These are phyloP conservation scores for Rapana venosa DNA, from an alignment of 2,888 invertebrate species.

Conservation along the genomic window DNA sequence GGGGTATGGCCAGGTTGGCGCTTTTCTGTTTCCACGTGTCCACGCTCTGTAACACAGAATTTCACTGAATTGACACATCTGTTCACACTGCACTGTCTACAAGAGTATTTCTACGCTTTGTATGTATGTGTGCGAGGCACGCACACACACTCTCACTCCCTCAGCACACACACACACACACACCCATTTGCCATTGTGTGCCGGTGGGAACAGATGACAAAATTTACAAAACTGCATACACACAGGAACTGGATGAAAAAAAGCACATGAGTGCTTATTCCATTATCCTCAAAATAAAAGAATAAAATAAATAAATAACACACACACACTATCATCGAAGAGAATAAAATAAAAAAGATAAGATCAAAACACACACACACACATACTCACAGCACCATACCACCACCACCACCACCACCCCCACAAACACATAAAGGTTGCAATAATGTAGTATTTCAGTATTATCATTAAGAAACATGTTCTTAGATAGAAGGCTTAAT, in stretches of 20 bases:
- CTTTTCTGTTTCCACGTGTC: conserved; percentile 73
- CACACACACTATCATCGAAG: neutral
- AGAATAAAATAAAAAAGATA: no score
- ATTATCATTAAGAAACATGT: no score
- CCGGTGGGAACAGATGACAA: no score
- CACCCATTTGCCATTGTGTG: no score
- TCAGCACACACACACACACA: conserved; percentile 47
- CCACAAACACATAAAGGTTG: no score
- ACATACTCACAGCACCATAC: neutral
- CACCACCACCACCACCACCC: no score
- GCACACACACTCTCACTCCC: neutral
- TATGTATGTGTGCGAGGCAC: neutral
- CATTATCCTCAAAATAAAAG: no score
- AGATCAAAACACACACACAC: neutral
- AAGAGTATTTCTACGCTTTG: neutral
- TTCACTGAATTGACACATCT: neutral
- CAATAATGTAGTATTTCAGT: no score
- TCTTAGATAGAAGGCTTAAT: no score
- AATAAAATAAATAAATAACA: neutral
- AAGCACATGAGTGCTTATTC: no score
- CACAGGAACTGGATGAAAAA: no score
- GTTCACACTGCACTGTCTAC: neutral
- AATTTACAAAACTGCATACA: no score
- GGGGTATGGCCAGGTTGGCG: conserved; percentile 66
- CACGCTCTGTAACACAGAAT: conserved; percentile 76